Percentiles rank a stretch among this genome's conserved stretches.
These are phyloP conservation scores for Zele albiditarsus DNA, from an alignment of 2,888 invertebrate genomes.

Conservation along the genomic window DNA sequence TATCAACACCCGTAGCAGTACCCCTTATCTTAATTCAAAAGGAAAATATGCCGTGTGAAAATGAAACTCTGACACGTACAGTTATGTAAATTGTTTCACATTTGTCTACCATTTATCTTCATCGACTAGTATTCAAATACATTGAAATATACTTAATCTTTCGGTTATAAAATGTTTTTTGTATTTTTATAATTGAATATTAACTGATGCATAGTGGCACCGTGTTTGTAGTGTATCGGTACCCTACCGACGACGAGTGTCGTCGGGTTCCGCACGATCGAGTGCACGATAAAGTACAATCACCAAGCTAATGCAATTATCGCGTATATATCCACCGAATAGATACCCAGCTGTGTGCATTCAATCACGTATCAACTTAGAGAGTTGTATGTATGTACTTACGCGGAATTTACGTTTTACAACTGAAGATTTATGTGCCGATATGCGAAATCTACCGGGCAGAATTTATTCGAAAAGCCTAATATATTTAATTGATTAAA, in stretches of 20 bases:
- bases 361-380: constrained; percentile 13
- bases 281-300: constrained; percentile 29
- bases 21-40: neutral
- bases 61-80: constrained; percentile 23
- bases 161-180: neutral
- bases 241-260: constrained; percentile 20
- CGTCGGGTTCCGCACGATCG: constrained; percentile 33
- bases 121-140: neutral
- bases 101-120: neutral
- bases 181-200: constrained; percentile 4
- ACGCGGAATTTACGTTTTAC: neutral
- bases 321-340: constrained; percentile 43
- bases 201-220: neutral
- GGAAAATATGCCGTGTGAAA: constrained; percentile 23
- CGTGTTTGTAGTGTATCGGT: neutral
- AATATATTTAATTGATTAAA: neutral
- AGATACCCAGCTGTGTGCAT: constrained; percentile 25
- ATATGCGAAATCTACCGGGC: constrained; percentile 23
- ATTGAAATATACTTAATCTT: neutral
- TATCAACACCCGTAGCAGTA: constrained; percentile 13
- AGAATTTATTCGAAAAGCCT: neutral
- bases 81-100: neutral
- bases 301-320: constrained; percentile 52
- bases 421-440: constrained; percentile 29
- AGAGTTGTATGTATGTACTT: neutral